A percentile compares a stretch with the other conserved stretches of the same genome.
phyloP scores from a whole-genome alignment of 64 coral and sea anemone genomes.

The Montipora cactus region DNA sequence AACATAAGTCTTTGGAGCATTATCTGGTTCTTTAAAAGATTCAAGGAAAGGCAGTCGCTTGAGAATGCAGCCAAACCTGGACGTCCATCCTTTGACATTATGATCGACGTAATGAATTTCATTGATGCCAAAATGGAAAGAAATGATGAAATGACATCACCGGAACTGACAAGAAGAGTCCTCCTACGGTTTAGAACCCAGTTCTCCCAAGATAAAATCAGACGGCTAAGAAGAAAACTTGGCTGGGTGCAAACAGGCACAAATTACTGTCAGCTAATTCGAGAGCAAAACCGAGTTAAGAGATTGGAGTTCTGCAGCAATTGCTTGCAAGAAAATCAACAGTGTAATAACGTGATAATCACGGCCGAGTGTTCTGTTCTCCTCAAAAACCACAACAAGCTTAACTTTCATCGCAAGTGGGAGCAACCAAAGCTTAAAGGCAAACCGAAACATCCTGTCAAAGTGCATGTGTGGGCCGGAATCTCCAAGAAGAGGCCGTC shows the following conservation, averaged over 20 bases:
- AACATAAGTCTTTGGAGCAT: not conserved
- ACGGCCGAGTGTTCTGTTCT: no score
- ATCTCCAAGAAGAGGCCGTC: no score
- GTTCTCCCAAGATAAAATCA: not conserved
- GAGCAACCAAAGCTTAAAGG: no score
- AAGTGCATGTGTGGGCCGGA: no score
- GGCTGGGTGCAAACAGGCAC: not conserved
- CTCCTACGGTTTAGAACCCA: not conserved
- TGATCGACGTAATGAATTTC: not conserved
- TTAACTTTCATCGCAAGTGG: no score
- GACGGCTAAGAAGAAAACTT: not conserved
- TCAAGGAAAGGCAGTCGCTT: not conserved
- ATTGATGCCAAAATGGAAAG: conserved; percentile 17
- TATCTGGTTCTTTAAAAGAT: not conserved
- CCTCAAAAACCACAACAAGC: no score
- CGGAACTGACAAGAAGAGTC: not conserved
- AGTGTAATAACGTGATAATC: no score
- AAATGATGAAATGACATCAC: not conserved
- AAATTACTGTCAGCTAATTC: conserved; percentile 22
- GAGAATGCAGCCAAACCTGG: not conserved
- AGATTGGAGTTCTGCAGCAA: no score
- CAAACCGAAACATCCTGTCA: no score
- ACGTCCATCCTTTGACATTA: not conserved
- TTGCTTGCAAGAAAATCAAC: no score
- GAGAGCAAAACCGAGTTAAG: no score